Base-by-base conservation (phyloP, 2,113 vertebrate genomes). In the Eulemur macaco region DNA sequence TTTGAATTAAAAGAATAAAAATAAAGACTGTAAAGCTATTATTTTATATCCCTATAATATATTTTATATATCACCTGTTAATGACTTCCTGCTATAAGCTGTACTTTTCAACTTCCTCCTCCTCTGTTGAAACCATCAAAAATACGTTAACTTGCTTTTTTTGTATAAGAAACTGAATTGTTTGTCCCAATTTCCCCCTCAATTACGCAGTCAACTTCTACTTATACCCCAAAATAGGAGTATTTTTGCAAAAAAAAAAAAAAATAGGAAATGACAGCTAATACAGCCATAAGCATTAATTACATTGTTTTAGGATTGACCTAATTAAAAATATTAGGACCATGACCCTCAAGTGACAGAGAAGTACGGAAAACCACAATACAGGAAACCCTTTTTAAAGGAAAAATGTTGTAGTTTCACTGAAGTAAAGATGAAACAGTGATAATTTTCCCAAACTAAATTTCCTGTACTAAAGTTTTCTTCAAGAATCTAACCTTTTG, bases 111-210 rank as follows among this genome's bases (percentile, higher is more conserved):
- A 6, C n/a, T 92, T 89, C 42, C 39, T 91, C 39, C 39, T 66
- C 42, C 68, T 80, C 73, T 73, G 12, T 86, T 85, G 27, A 95
- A 63, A 47, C 64, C 54, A 82, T 95, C 92, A 86, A 83, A 77
- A 96, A 66, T 87, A 56, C 58, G 12, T 88, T 89, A 96, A 86
- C 47, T 94, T 90, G 23, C 12, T 96, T 92, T 91, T 64, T 96
- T 97, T 84, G 58, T 85, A 39, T 52, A 96, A 96, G 63, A 78
- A 86, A 27, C 42, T 39, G 50, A 83, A 80, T 81, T 86, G 34
- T 86, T 54, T 85, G 15, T 91, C n/a, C 39, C 27, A 39, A 77
- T 76, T 58, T 21, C 10, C 15, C 83, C 34, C 29, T 69, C 42
- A 77, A 3, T 58, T 91, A 82, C 77, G 3, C 39, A 89, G 25